Evolutionary conservation across 37 sponge, comb jelly and placozoan genomes (phyloP).

Genomic region (Halichondria panicea): DNA sequence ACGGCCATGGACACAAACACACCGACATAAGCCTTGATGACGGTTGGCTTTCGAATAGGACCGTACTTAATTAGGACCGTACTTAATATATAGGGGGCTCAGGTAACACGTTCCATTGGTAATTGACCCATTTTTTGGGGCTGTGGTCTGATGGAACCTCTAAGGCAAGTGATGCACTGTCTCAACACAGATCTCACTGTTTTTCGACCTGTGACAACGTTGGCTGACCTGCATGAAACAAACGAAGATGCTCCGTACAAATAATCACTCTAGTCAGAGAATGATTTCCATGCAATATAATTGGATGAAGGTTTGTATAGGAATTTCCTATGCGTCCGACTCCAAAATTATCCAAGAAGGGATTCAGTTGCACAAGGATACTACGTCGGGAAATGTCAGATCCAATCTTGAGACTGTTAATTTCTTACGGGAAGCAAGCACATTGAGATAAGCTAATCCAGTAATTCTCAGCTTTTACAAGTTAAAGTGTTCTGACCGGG

Average conservation of each 20-base stretch:
- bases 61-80: conserved; percentile 27
- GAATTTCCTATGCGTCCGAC: no score
- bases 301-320: no score
- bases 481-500: neutral
- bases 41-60: conserved; percentile 8
- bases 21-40: conserved; percentile 15
- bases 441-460: conserved; percentile 8
- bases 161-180: neutral
- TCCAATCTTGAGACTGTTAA: neutral
- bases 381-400: neutral
- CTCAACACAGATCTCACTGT: neutral
- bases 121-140: conserved; percentile 4
- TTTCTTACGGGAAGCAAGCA: neutral
- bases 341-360: neutral
- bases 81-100: no score
- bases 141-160: neutral
- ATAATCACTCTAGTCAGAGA: neutral
- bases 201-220: neutral
- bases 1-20: conserved; percentile 40
- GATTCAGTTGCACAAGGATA: neutral
- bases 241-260: neutral
- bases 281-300: neutral
- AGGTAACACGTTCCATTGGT: conserved; percentile 11
- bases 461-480: conserved; percentile 6
- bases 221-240: neutral